A percentile compares a stretch with the other conserved stretches of the same genome.
Conservation (phyloP, 2,797 vertebrate genomes). For the Champsocephalus esox region DNA sequence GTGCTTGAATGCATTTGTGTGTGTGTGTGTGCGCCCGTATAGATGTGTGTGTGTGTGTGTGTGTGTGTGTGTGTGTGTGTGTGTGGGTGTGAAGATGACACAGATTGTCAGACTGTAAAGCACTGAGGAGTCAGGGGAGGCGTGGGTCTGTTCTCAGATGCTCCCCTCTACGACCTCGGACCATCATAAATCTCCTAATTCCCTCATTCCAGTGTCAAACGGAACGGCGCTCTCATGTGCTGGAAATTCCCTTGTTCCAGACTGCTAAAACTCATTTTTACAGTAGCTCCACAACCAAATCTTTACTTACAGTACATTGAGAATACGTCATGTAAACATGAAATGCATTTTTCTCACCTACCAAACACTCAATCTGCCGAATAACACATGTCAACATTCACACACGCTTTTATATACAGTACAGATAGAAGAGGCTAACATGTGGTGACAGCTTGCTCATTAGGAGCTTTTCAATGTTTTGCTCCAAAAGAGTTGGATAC, state of each 20-base stretch:
- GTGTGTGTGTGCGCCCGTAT: constrained; percentile 28
- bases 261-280: constrained; percentile 53
- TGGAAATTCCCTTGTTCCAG: constrained; percentile 66
- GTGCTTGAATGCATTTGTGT: constrained; percentile 20
- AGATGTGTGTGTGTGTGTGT: constrained; percentile 18
- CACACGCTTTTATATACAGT: too few relatives aligned
- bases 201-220: constrained; percentile 79
- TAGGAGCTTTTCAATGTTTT: too few relatives aligned
- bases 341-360: too few relatives aligned
- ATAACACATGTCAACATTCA: too few relatives aligned
- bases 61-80: constrained; percentile 4
- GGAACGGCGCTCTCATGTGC: constrained; percentile 65
- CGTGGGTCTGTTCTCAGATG: constrained; percentile 67
- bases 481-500: too few relatives aligned
- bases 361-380: too few relatives aligned
- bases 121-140: constrained; percentile 68
- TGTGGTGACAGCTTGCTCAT: too few relatives aligned
- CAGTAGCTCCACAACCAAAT: constrained; percentile 43
- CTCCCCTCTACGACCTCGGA: constrained; percentile 70
- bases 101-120: constrained; percentile 74
- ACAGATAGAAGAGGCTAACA: too few relatives aligned
- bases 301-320: not conserved
- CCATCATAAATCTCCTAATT: constrained; percentile 79
- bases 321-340: too few relatives aligned
- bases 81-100: constrained; percentile 69